Base-by-base conservation (phyloP, 1,140 invertebrate species). In the Dinoponera quadriceps region DNA sequence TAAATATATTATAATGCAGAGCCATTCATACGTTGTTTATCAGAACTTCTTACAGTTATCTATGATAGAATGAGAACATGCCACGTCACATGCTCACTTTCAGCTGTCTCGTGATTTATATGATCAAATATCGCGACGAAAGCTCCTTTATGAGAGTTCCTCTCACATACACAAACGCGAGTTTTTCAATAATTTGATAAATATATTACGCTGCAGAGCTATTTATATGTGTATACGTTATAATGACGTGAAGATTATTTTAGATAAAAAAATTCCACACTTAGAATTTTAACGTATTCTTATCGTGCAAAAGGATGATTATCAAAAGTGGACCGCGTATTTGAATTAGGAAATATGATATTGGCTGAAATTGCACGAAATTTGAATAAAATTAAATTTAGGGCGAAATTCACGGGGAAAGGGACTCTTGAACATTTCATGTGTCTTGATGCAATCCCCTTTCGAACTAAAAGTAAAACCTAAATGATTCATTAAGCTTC, bases 331-430 rank as follows among this genome's bases (percentile, higher is more conserved):
- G 33, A 13, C 33, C 13, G 20, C 14, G 5, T 33, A 33, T 54
- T 16, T 13, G n/a, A 65, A 38, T 75, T 38, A 54, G 16, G 22
- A 68, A 16, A 62, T 1, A 22, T 13, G 29, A 14, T 22, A 51
- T 57, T 44, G 9, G 7, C 3, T 9, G 38, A 11, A 11, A 11
- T 44, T 3, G 11, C 38, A 9, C 7, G 27, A 33, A 72, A 72
- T 75, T 48, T 75, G 18, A 51, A 54, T 51, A 16, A 20, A 18
- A 44, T 44, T 44, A 33, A 33, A 71, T 55, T 74, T 59, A 49
- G 25, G 33, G 49, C 33, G 13, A 20, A 18, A 16, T 63, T 49
- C 54, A 38, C 51, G 13, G 16, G 0, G 5, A 68, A 5, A 20
- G 4, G 3, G 11, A 2, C 4, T 22, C 25, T 16, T n/a, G 44